A percentile compares a stretch with the other conserved stretches of the same genome.
phyloP scores from a whole-genome alignment of 2,113 vertebrate genomes.

The Entelurus aequoreus region DNA sequence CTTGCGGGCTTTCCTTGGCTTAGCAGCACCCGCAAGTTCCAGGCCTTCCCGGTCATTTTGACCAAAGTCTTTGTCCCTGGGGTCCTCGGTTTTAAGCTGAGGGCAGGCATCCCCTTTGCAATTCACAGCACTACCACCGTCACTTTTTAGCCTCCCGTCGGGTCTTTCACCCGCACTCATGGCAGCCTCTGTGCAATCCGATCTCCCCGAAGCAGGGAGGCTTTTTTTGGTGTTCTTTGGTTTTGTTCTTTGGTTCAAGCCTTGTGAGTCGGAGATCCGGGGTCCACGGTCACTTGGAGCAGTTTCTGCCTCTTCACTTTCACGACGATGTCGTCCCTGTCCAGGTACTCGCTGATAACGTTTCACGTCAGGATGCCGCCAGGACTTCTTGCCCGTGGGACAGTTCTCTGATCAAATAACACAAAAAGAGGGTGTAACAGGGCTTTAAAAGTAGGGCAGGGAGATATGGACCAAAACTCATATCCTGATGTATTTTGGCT shows the following conservation, averaged over 20 bases:
- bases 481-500: no score
- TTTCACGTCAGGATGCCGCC: slow-evolving; percentile 77
- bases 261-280: slow-evolving; percentile 11
- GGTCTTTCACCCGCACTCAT: not conserved
- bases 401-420: slow-evolving; percentile 49
- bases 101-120: slow-evolving; percentile 17
- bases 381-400: slow-evolving; percentile 63
- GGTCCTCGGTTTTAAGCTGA: slow-evolving; percentile 22
- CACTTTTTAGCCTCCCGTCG: slow-evolving; percentile 36
- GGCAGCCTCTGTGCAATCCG: slow-evolving; percentile 13
- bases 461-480: no score
- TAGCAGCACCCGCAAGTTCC: slow-evolving; percentile 53
- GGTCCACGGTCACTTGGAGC: slow-evolving; percentile 18
- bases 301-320: slow-evolving; percentile 59
- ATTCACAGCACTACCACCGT: slow-evolving; percentile 32
- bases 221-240: slow-evolving; percentile 19
- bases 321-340: slow-evolving; percentile 60
- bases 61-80: slow-evolving; percentile 20
- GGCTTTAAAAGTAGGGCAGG: no score
- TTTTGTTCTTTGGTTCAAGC: slow-evolving; percentile 1
- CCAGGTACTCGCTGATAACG: slow-evolving; percentile 81
- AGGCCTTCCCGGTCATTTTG: slow-evolving; percentile 30
- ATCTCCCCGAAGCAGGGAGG: slow-evolving; percentile 15
- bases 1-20: slow-evolving; percentile 79
- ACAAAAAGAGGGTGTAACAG: not conserved